These are phyloP conservation scores for Lochmaea crataegi DNA, from an alignment of 2,888 invertebrate genomes.

Conservation along the genomic window DNA sequence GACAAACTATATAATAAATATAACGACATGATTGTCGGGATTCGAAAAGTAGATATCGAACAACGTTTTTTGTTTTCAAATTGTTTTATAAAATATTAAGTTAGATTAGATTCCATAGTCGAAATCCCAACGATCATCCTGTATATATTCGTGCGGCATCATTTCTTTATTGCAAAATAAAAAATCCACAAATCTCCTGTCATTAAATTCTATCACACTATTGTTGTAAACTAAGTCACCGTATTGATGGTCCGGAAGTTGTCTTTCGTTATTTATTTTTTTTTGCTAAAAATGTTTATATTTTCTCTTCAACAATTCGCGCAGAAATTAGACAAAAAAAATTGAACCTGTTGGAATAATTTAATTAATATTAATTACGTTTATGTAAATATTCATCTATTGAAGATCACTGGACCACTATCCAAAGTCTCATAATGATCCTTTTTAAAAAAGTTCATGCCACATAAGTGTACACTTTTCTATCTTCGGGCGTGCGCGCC, in stretches of 20 bases:
- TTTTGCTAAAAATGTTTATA: constrained; percentile 4
- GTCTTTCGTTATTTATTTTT: constrained; percentile 12
- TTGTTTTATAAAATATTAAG: background rate
- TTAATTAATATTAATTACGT: constrained; percentile 51
- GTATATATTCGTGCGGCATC: constrained; percentile 13
- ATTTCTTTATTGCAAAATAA: constrained; percentile 20
- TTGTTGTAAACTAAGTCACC: constrained; percentile 23
- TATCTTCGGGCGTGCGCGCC: constrained; percentile 96
- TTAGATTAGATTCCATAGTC: background rate
- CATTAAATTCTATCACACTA: constrained; percentile 18
- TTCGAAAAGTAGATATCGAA: background rate
- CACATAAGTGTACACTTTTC: constrained; percentile 96
- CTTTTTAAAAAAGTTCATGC: constrained; percentile 72
- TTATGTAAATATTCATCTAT: constrained; percentile 53
- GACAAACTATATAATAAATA: constrained; percentile 9
- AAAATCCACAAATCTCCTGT: constrained; percentile 13
- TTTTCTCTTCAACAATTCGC: constrained; percentile 19
- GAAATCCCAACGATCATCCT: constrained; percentile 6
- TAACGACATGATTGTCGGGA: background rate
- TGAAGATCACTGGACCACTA: constrained; percentile 48
- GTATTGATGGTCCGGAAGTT: constrained; percentile 27
- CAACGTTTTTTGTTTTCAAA: background rate
- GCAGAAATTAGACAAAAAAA: constrained; percentile 29
- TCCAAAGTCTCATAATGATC: constrained; percentile 45
- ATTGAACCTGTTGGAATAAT: constrained; percentile 49